Evolutionary conservation across 2,888 invertebrate species (phyloP), one percentile per base, ranked within the genome.

Genomic region (Timema cristinae): DNA sequence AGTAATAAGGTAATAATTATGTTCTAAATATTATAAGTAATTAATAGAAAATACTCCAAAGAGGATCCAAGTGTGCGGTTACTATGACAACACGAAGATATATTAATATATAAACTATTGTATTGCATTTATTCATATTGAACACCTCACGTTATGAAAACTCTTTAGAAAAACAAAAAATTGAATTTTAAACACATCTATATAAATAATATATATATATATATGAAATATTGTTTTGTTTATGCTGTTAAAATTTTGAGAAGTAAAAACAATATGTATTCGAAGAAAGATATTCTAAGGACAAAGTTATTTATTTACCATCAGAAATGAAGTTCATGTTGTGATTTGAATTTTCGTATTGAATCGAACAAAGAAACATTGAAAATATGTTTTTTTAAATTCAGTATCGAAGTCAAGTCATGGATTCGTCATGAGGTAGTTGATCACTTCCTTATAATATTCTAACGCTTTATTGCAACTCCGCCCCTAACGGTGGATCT

Each of bases 391-490:
- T 32, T 32, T 32, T 32, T 32, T 32, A 2, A 2, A 32, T 32
- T 32, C 32, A 32, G 32, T 32, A 32, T 32, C 32, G 32, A 32
- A 32, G 32, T 32, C 32, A 32, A 32, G 32, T 32, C 32, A 32
- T 32, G 32, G 32, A 32, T 32, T 32, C 32, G 32, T 32, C 32
- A 32, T 32, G 32, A 32, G 32, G 32, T 32, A 32, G 32, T 32
- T 32, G 32, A 32, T 32, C 32, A 32, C 32, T 32, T 32, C 32
- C n/a, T 32, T 15, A 68, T 66, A 81, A 81, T 82, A 83, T 83
- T 83, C 82, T 82, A 84, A 84, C 83, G 84, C 84, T 84, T 84
- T 84, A 84, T 81, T 80, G 82, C 79, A 79, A 32, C 32, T 32
- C 32, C 4, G 32, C 32, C 32, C 32, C 32, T 32, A 32, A 32